phyloP scores from a whole-genome alignment of 30 jellyfish, hydroid and myxozoan genomes.

The Hydra vulgaris region DNA sequence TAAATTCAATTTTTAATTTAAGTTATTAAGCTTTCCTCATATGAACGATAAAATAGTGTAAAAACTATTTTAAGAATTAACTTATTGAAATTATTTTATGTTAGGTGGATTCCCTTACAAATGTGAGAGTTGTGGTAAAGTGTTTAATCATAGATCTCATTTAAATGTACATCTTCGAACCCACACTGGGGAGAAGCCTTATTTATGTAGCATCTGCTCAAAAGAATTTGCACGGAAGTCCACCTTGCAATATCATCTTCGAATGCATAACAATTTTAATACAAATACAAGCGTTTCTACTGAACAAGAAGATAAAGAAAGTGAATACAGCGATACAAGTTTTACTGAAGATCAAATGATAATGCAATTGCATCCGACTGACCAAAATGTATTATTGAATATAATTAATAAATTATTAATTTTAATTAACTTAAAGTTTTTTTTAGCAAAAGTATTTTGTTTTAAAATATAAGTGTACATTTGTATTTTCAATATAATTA shows the following conservation, averaged over 20 bases:
- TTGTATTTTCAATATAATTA: background rate
- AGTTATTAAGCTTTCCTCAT: no score
- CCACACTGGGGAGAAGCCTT: conserved; percentile 94
- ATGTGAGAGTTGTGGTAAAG: conserved; percentile 71
- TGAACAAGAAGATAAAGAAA: conserved; percentile 3
- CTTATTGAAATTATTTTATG: no score
- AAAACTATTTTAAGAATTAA: background rate
- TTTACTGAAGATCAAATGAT: background rate
- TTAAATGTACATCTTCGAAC: conserved; percentile 77
- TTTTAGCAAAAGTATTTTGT: background rate
- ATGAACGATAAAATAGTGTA: background rate
- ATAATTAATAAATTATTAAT: no score
- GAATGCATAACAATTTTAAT: conserved; percentile 34
- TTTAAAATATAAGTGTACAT: background rate
- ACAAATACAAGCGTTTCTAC: background rate
- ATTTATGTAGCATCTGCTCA: conserved; percentile 52
- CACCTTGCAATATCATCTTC: conserved; percentile 67
- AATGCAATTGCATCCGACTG: background rate
- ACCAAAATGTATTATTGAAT: background rate
- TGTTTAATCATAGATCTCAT: conserved; percentile 91
- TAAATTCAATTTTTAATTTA: no score
- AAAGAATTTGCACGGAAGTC: conserved; percentile 82
- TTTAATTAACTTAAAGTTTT: background rate
- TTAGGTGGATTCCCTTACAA: conserved; percentile 83
- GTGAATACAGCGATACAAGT: background rate